Conservation (phyloP, 1,140 invertebrate genomes). For the Drosophila setifemur region DNA sequence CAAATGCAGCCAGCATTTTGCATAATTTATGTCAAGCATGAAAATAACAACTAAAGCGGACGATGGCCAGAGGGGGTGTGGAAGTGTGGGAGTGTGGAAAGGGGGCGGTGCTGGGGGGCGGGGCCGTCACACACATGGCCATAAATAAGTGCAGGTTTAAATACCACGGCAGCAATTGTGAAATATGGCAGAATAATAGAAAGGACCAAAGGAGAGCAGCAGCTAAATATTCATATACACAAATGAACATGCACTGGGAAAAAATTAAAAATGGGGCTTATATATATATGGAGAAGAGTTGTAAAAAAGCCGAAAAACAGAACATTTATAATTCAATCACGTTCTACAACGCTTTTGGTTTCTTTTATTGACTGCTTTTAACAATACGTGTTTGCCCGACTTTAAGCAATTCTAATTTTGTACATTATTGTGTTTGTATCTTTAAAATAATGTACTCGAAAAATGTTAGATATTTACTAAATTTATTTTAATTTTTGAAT, state of each 20-base stretch:
- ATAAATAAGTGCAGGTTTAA: constrained; percentile 80
- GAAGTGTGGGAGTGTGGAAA: neutral
- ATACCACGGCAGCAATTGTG: constrained; percentile 78
- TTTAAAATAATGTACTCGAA: no score
- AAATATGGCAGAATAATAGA: constrained; percentile 80
- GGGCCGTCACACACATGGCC: constrained; percentile 50
- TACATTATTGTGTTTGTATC: no score
- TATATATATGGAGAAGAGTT: no score
- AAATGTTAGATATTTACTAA: no score
- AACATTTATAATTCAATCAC: no score
- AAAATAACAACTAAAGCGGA: constrained; percentile 60
- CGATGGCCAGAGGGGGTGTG: neutral
- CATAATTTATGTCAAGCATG: constrained; percentile 80
- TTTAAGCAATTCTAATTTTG: no score
- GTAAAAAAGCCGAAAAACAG: neutral
- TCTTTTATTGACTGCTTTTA: neutral
- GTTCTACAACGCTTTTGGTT: no score
- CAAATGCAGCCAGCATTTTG: constrained; percentile 78
- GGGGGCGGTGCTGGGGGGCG: neutral
- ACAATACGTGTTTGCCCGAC: no score
- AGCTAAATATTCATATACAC: constrained; percentile 35
- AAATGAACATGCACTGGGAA: constrained; percentile 45
- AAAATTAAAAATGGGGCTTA: neutral
- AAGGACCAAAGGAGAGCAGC: constrained; percentile 48
- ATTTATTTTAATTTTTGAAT: no score